phyloP scores from a whole-genome alignment of 2,797 vertebrate species.

The Amblyopsis hoosieri region DNA sequence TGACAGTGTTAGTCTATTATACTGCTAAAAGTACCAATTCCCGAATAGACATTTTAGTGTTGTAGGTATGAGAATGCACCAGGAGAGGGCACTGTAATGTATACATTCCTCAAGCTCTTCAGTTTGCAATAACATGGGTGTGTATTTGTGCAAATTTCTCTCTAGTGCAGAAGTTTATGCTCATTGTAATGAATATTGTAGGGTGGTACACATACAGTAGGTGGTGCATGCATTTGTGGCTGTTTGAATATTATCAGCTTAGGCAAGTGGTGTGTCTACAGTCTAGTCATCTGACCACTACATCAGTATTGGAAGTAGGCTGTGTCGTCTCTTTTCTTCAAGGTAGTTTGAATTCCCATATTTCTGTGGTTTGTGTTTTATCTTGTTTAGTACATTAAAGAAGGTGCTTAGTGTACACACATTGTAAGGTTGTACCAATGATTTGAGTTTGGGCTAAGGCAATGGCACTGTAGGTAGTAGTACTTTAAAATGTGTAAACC shows the following conservation, averaged over 20 bases:
- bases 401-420: background rate
- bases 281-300: conserved; percentile 14
- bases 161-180: conserved; percentile 13
- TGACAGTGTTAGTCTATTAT: too few relatives aligned
- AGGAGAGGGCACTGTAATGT: conserved; percentile 65
- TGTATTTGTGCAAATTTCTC: conserved; percentile 24
- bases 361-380: conserved; percentile 5
- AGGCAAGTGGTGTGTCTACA: conserved; percentile 2
- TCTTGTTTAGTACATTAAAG: background rate
- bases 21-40: too few relatives aligned
- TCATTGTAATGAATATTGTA: conserved; percentile 23
- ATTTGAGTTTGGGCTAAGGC: too few relatives aligned
- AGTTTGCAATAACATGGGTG: conserved; percentile 27
- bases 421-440: too few relatives aligned
- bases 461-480: too few relatives aligned
- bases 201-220: conserved; percentile 13
- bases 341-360: background rate
- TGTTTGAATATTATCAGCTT: conserved; percentile 11
- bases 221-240: background rate
- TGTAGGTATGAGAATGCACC: conserved; percentile 40
- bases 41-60: background rate
- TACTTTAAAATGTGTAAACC: too few relatives aligned
- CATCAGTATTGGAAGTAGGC: background rate
- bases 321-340: conserved; percentile 3
- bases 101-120: conserved; percentile 29